Evolutionary conservation across 35 echinoderm and acorn worm species (phyloP).

Genomic region (Heliocidaris tuberculata): DNA sequence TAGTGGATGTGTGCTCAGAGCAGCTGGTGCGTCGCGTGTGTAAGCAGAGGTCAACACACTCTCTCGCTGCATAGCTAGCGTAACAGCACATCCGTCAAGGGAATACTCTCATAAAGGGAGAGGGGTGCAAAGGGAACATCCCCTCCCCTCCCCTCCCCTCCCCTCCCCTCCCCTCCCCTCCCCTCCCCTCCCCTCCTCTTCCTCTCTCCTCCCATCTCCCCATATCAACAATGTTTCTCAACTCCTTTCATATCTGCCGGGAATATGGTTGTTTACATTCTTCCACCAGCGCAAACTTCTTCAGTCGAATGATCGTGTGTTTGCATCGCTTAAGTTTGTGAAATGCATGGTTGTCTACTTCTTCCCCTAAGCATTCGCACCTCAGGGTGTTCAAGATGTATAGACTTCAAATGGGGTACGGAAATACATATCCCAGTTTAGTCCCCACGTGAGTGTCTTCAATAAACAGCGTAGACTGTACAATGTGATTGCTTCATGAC

Average conservation of each 20-base stretch:
- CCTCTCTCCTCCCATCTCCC: not conserved
- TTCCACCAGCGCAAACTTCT: not conserved
- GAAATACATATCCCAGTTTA: too few relatives aligned
- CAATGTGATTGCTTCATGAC: not conserved
- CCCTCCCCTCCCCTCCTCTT: not conserved
- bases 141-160: not conserved
- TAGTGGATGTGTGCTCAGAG: not conserved
- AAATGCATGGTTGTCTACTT: too few relatives aligned
- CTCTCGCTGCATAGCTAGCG: not conserved
- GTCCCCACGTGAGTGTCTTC: too few relatives aligned
- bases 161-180: too few relatives aligned
- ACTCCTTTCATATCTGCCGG: not conserved
- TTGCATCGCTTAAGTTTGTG: not conserved
- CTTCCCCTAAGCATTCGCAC: not conserved
- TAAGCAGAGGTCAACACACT: not conserved
- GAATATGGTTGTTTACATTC: not conserved
- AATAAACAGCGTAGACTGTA: too few relatives aligned
- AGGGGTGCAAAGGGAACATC: not conserved
- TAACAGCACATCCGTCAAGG: not conserved
- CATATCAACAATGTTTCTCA: too few relatives aligned
- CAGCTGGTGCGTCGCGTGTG: not conserved
- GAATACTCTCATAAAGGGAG: not conserved
- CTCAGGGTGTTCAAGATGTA: not conserved
- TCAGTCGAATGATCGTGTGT: not conserved
- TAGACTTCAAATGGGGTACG: not conserved